Evolutionary conservation across 2,888 invertebrate genomes (phyloP).

Genomic region (Microctonus hyperodae): DNA sequence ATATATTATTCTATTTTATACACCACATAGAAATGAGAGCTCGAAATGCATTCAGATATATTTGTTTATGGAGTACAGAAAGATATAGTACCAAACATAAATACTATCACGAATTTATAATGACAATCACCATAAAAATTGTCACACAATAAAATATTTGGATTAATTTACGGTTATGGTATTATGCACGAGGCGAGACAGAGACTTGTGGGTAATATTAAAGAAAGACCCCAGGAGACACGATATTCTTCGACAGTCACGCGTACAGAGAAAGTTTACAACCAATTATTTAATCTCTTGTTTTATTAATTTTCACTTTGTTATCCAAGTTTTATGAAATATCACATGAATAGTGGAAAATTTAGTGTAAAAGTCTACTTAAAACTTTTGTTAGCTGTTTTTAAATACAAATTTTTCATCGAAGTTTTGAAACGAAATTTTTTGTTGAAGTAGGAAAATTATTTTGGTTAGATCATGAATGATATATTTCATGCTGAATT

Average conservation of each 20-base stretch:
- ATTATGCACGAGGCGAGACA: slow-evolving; percentile 7
- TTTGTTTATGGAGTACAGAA: slow-evolving; percentile 10
- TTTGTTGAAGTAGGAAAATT: too few relatives aligned
- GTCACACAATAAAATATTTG: slow-evolving; percentile 62
- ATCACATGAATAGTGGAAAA: too few relatives aligned
- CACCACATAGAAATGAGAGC: not conserved
- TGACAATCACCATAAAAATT: slow-evolving; percentile 63
- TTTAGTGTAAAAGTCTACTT: too few relatives aligned
- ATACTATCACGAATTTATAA: slow-evolving; percentile 61
- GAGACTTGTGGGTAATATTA: slow-evolving; percentile 26
- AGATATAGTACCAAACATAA: slow-evolving; percentile 45
- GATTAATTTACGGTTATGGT: slow-evolving; percentile 55
- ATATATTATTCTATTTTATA: not conserved
- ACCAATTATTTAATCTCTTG: slow-evolving; percentile 61
- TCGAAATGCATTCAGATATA: not conserved
- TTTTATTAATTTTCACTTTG: slow-evolving; percentile 50
- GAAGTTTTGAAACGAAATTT: too few relatives aligned
- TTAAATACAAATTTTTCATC: too few relatives aligned
- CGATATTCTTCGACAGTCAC: slow-evolving; percentile 38
- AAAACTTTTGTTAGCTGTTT: too few relatives aligned
- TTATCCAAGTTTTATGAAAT: slow-evolving; percentile 21
- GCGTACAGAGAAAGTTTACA: slow-evolving; percentile 54
- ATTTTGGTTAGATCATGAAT: too few relatives aligned
- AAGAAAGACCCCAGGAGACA: slow-evolving; percentile 18
- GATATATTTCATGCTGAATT: too few relatives aligned